These are phyloP conservation scores for Lymantria monacha DNA, from an alignment of 2,888 invertebrate genomes.

Conservation along the genomic window DNA sequence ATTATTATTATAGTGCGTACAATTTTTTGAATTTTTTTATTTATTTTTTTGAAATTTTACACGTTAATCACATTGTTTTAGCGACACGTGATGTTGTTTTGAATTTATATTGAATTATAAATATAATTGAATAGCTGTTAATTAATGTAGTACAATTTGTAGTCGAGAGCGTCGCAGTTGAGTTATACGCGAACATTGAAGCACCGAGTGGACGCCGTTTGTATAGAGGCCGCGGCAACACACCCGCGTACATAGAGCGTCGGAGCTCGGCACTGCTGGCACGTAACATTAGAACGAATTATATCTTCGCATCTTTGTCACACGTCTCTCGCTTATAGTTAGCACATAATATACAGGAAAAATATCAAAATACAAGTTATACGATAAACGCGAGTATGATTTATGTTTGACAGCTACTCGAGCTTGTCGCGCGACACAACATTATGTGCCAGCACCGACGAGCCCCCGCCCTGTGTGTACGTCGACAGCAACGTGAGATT, in stretches of 20 bases:
- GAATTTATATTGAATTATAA: conserved; percentile 23
- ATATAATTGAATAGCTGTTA: conserved; percentile 47
- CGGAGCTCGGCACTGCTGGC: no score
- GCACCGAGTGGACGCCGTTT: conserved; percentile 36
- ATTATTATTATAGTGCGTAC: conserved; percentile 21
- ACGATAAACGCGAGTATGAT: no score
- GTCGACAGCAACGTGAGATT: no score
- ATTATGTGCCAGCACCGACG: no score
- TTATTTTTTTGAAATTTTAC: conserved; percentile 50
- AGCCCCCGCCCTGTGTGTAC: no score
- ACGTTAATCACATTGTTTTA: conserved; percentile 35
- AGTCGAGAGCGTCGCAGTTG: conserved; percentile 41
- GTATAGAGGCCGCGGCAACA: conserved; percentile 27
- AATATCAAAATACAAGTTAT: no score
- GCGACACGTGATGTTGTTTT: conserved; percentile 25
- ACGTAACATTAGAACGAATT: no score
- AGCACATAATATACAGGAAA: no score
- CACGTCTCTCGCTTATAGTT: no score
- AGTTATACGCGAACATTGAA: conserved; percentile 14
- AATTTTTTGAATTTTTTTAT: conserved; percentile 22
- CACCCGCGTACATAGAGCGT: background rate
- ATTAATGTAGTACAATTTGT: conserved; percentile 53
- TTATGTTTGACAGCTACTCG: no score
- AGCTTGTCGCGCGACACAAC: no score
- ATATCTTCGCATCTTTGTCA: no score